phyloP scores from a whole-genome alignment of 2,888 invertebrate species.

The Drymonia ruficornis region DNA sequence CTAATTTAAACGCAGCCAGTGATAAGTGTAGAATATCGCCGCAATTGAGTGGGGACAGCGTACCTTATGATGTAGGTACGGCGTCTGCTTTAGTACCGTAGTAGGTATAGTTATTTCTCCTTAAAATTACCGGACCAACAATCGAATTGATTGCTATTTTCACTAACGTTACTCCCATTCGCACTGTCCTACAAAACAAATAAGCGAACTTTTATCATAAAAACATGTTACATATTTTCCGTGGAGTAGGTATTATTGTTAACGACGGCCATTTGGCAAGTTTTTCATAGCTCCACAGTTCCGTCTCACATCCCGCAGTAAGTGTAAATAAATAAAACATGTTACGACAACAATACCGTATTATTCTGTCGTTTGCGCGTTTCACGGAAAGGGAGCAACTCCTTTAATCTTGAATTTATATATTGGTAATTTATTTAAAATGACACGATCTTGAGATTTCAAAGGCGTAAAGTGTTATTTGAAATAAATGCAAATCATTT shows the following conservation, averaged over 20 bases:
- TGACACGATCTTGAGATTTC: no score
- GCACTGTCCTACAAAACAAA: slow-evolving; percentile 1
- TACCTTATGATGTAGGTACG: no score
- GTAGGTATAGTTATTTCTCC: no score
- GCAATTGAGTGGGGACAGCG: no score
- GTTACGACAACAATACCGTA: slow-evolving; percentile 16
- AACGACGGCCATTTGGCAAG: slow-evolving; percentile 13
- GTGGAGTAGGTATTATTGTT: slow-evolving; percentile 28
- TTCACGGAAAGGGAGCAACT: slow-evolving; percentile 10
- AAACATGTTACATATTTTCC: slow-evolving; percentile 12
- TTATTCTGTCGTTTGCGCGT: slow-evolving; percentile 16
- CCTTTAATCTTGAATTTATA: no score
- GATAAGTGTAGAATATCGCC: no score
- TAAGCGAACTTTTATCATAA: slow-evolving; percentile 17
- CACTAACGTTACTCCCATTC: not conserved
- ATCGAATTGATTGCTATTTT: not conserved
- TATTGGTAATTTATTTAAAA: no score
- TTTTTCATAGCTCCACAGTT: slow-evolving; percentile 22
- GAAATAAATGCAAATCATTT: no score
- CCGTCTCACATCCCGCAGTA: slow-evolving; percentile 11
- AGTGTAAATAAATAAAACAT: slow-evolving; percentile 32
- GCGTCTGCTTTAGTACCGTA: no score
- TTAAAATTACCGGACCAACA: no score
- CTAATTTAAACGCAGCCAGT: no score
- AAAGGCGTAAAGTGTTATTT: no score